Conservation (phyloP, 2,113 vertebrate genomes). For the Xiphias gladius region DNA sequence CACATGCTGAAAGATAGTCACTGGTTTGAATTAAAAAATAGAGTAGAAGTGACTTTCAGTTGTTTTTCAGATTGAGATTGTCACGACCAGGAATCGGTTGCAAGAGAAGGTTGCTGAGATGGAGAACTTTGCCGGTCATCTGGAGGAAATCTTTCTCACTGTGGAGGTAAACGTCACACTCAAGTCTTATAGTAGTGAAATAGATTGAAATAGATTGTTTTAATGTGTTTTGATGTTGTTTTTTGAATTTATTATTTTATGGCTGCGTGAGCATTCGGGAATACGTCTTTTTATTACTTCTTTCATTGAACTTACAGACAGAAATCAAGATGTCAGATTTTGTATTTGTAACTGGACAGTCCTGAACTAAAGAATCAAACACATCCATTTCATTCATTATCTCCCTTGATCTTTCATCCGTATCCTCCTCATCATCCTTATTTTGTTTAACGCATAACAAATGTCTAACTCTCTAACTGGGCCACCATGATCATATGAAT, state of each 20-base stretch:
- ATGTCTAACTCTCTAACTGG: background rate
- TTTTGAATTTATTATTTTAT: constrained; percentile 14
- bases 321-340: constrained; percentile 2
- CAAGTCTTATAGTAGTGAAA: background rate
- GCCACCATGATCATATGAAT: background rate
- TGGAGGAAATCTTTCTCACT: constrained; percentile 97
- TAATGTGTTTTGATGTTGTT: constrained; percentile 15
- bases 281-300: background rate
- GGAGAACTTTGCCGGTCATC: constrained; percentile 93
- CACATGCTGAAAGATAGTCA: background rate
- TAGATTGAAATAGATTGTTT: background rate
- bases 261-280: background rate
- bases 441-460: background rate
- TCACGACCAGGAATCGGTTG: constrained; percentile 85
- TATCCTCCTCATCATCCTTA: background rate
- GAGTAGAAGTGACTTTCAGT: background rate
- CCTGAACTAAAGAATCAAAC: background rate
- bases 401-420: background rate
- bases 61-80: constrained; percentile 84
- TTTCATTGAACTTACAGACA: background rate
- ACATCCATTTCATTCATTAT: background rate
- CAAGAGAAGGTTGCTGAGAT: constrained; percentile 91
- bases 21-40: constrained; percentile 25
- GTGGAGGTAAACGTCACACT: constrained; percentile 88
- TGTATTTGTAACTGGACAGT: constrained; percentile 10